phyloP scores from a whole-genome alignment of 2,113 vertebrate genomes.

The Cavia porcellus region DNA sequence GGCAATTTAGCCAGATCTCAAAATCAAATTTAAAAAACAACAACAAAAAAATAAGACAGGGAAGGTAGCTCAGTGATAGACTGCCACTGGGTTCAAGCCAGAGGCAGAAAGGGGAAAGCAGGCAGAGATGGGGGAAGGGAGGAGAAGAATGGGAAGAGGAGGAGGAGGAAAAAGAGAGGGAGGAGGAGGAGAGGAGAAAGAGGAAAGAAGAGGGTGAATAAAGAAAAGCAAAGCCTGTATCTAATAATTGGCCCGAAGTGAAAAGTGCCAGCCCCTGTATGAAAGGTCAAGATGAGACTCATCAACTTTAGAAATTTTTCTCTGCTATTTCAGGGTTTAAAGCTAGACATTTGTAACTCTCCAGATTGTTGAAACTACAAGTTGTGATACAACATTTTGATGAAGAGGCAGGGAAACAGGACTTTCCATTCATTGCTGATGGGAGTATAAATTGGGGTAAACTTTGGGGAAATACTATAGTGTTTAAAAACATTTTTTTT shows the following conservation, averaged over 20 bases:
- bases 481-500: not conserved
- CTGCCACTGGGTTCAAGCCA: not conserved
- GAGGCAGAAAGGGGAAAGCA: not conserved
- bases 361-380: not conserved
- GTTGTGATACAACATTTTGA: not conserved
- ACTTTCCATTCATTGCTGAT: not conserved
- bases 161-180: fast-evolving
- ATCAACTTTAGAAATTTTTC: not conserved
- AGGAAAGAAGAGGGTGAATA: not conserved
- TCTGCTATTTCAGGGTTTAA: not conserved
- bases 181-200: fast-evolving
- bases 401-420: not conserved
- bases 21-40: not conserved
- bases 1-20: not conserved
- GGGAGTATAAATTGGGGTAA: not conserved
- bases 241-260: not conserved
- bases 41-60: not conserved
- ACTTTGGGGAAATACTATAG: not conserved
- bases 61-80: not conserved
- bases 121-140: not conserved
- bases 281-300: not conserved
- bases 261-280: not conserved
- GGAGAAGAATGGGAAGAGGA: not conserved
- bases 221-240: not conserved
- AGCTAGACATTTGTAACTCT: not conserved